These are phyloP conservation scores for Goniozus legneri DNA, from an alignment of 1,140 invertebrate genomes.

Conservation along the genomic window DNA sequence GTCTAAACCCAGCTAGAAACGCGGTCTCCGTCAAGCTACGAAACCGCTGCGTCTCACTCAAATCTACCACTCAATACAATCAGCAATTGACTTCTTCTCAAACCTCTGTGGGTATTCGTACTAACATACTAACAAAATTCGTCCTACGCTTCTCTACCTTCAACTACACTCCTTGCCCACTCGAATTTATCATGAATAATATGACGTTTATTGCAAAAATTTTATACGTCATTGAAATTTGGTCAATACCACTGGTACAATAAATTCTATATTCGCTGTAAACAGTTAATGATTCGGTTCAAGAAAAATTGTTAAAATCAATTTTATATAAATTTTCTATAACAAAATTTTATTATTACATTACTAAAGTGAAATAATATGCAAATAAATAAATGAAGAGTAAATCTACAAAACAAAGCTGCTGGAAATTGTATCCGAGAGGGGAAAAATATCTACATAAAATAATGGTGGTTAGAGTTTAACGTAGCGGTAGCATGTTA, in stretches of 20 bases:
- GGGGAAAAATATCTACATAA: conserved; percentile 1
- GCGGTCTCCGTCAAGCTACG: conserved; percentile 47
- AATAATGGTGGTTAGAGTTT: conserved; percentile 34
- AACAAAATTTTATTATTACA: no score
- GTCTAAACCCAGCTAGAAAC: conserved; percentile 57
- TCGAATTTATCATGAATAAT: neutral
- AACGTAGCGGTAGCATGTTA: conserved; percentile 38
- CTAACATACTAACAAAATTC: conserved; percentile 47
- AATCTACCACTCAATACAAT: conserved; percentile 48
- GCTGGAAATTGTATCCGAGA: neutral
- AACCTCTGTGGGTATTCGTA: conserved; percentile 51
- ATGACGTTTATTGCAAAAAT: no score
- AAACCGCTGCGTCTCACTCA: conserved; percentile 50
- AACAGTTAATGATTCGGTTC: no score
- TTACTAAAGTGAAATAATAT: no score
- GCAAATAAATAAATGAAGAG: no score
- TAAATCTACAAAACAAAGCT: no score
- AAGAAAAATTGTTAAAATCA: no score
- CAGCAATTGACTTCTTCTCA: conserved; percentile 50
- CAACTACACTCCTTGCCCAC: conserved; percentile 15
- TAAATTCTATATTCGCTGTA: no score
- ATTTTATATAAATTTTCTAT: no score
- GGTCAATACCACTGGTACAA: no score
- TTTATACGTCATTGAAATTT: no score
- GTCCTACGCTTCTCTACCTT: conserved; percentile 20